Evolutionary conservation across 2,797 vertebrate species (phyloP).

Genomic region (Crenichthys baileyi): DNA sequence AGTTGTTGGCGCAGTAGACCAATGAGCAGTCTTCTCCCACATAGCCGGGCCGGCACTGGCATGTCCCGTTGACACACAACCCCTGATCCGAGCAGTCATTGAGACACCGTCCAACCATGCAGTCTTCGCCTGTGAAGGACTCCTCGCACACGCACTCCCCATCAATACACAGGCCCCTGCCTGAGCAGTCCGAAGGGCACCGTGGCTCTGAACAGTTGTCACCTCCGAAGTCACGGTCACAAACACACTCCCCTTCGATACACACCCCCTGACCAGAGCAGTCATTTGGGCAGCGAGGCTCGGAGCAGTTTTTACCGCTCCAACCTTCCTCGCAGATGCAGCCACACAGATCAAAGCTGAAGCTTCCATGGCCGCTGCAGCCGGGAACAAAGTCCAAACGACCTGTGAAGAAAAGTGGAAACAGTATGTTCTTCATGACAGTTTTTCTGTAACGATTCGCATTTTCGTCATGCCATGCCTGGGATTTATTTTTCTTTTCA

Average conservation of each 20-base stretch:
- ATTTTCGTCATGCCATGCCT: neutral
- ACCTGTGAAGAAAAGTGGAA: slow-evolving; percentile 73
- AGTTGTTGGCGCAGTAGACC: slow-evolving; percentile 89
- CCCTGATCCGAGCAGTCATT: slow-evolving; percentile 93
- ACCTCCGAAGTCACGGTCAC: slow-evolving; percentile 91
- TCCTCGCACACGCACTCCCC: slow-evolving; percentile 96
- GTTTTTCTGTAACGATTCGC: too few relatives aligned
- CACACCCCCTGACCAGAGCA: slow-evolving; percentile 93
- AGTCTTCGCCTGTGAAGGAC: slow-evolving; percentile 90
- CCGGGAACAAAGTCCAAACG: slow-evolving; percentile 90
- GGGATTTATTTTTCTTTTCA: too few relatives aligned
- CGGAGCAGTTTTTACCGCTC: slow-evolving; percentile 95
- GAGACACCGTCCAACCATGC: slow-evolving; percentile 88
- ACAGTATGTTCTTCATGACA: neutral
- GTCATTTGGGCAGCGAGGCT: slow-evolving; percentile 89
- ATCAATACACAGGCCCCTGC: slow-evolving; percentile 90
- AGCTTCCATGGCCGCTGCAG: slow-evolving; percentile 95
- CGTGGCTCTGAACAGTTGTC: slow-evolving; percentile 93
- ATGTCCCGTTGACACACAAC: slow-evolving; percentile 88
- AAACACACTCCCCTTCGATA: slow-evolving; percentile 93
- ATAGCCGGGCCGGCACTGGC: slow-evolving; percentile 89
- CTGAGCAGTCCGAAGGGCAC: slow-evolving; percentile 91
- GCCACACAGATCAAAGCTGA: slow-evolving; percentile 92
- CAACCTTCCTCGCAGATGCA: slow-evolving; percentile 94
- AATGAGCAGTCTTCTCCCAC: slow-evolving; percentile 90